Evolutionary conservation across 1,140 invertebrate genomes (phyloP).

Genomic region (Brachionus asplanchnoidis): DNA sequence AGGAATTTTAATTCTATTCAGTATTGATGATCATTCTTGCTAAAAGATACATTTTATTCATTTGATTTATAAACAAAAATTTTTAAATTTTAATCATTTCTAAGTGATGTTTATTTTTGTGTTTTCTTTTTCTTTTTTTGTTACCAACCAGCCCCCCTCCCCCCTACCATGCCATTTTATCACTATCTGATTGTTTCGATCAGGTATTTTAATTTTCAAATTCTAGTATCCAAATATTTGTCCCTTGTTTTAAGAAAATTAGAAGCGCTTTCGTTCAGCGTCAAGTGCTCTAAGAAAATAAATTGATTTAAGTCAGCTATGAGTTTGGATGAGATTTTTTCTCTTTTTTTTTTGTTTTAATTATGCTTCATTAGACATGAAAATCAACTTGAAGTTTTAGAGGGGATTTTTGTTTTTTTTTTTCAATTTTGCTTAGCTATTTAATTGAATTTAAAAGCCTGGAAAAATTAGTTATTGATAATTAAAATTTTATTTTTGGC

Average conservation of each 20-base stretch:
- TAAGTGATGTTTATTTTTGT: conserved; percentile 5
- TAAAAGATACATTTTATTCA: conserved; percentile 1
- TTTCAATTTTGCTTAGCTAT: neutral
- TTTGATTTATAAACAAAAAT: conserved; percentile 29
- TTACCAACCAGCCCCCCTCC: neutral
- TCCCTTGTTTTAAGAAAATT: neutral
- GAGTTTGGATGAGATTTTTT: neutral
- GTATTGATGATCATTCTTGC: neutral
- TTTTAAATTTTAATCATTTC: neutral
- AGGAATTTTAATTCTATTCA: conserved; percentile 21
- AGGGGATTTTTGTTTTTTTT: neutral
- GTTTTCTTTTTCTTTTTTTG: neutral
- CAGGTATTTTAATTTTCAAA: neutral
- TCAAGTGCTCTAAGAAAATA: neutral
- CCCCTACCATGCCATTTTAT: neutral
- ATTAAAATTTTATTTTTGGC: neutral
- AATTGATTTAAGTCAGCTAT: neutral
- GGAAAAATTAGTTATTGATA: neutral
- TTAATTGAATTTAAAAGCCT: neutral
- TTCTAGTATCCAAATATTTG: neutral
- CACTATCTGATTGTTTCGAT: neutral
- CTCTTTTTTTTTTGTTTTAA: too few relatives aligned
- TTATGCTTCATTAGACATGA: neutral
- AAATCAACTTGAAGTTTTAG: neutral
- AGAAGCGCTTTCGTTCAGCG: neutral